Conservation (phyloP, 2,888 invertebrate species). For the Aromia moschata region DNA sequence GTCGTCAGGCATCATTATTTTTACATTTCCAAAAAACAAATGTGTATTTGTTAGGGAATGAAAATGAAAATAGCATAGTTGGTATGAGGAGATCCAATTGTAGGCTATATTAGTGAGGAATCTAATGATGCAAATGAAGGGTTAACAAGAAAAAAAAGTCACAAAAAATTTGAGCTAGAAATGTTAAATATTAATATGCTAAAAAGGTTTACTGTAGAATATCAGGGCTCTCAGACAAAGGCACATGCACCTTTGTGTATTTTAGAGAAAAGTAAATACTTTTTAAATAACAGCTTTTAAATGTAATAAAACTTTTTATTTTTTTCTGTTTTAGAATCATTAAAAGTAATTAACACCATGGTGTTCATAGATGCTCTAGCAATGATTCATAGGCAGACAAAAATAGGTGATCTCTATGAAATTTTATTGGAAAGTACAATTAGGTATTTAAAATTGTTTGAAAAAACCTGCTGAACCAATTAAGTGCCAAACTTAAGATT, state of each 20-base stretch:
- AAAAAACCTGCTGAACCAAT: conserved; percentile 50
- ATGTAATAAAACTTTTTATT: too few relatives aligned
- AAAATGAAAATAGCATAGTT: conserved; percentile 67
- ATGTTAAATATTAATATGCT: conserved; percentile 70
- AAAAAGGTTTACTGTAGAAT: conserved; percentile 70
- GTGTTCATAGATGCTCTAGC: conserved; percentile 77
- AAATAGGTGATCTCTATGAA: conserved; percentile 73
- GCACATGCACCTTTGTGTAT: conserved; percentile 67
- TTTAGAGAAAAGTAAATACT: conserved; percentile 71
- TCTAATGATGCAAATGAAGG: conserved; percentile 49
- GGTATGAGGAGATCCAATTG: conserved; percentile 66
- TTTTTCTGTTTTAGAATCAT: conserved; percentile 51
- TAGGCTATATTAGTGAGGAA: conserved; percentile 63
- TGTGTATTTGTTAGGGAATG: conserved; percentile 73
- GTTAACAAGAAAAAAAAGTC: conserved; percentile 52
- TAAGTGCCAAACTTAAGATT: conserved; percentile 53
- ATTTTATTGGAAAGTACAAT: conserved; percentile 80
- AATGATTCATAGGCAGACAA: conserved; percentile 73
- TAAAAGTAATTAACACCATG: conserved; percentile 68
- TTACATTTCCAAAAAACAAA: conserved; percentile 72
- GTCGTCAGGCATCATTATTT: conserved; percentile 62
- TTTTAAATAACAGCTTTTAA: too few relatives aligned
- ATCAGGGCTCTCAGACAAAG: conserved; percentile 58
- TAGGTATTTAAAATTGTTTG: conserved; percentile 73
- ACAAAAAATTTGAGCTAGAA: conserved; percentile 56